A percentile compares a stretch with the other conserved stretches of the same genome.
phyloP scores from a whole-genome alignment of 2,888 invertebrate species.

The Cheilosia grossa region DNA sequence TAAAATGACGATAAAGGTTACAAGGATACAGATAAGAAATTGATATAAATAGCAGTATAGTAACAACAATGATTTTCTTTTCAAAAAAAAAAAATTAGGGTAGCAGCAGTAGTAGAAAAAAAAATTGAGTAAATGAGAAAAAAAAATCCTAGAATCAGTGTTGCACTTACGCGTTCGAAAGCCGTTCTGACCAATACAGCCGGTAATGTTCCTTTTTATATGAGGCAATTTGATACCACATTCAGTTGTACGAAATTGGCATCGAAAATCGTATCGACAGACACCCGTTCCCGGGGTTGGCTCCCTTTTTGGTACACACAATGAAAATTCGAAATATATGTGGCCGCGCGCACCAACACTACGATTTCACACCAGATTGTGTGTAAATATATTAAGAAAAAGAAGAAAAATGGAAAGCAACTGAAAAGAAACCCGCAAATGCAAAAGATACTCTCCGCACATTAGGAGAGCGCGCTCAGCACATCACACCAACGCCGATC shows the following conservation, averaged over 20 bases:
- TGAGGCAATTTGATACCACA: slow-evolving; percentile 83
- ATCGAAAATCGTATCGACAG: slow-evolving; percentile 75
- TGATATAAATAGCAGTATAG: slow-evolving; percentile 10
- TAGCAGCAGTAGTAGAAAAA: slow-evolving; percentile 54
- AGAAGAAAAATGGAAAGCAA: slow-evolving; percentile 25
- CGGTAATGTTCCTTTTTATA: slow-evolving; percentile 85
- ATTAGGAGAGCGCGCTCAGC: slow-evolving; percentile 13
- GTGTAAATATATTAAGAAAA: slow-evolving; percentile 15
- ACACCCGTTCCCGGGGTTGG: slow-evolving; percentile 79
- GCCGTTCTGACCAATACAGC: slow-evolving; percentile 96
- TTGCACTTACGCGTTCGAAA: slow-evolving; percentile 95
- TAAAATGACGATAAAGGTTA: slow-evolving; percentile 28
- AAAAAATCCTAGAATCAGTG: slow-evolving; percentile 81
- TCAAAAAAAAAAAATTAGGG: slow-evolving; percentile 18
- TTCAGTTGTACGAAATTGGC: slow-evolving; percentile 79
- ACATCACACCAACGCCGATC: slow-evolving; percentile 37
- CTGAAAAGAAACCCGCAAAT: slow-evolving; percentile 33
- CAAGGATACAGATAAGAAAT: slow-evolving; percentile 58
- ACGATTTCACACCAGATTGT: slow-evolving; percentile 24
- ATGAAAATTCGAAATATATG: slow-evolving; percentile 57
- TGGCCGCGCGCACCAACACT: slow-evolving; percentile 54
- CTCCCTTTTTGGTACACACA: slow-evolving; percentile 81
- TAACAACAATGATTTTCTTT: slow-evolving; percentile 33
- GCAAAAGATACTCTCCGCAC: slow-evolving; percentile 55
- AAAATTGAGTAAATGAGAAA: slow-evolving; percentile 45